Evolutionary conservation across 2,113 vertebrate species (phyloP).

Genomic region (Benitochromis conjunctus): DNA sequence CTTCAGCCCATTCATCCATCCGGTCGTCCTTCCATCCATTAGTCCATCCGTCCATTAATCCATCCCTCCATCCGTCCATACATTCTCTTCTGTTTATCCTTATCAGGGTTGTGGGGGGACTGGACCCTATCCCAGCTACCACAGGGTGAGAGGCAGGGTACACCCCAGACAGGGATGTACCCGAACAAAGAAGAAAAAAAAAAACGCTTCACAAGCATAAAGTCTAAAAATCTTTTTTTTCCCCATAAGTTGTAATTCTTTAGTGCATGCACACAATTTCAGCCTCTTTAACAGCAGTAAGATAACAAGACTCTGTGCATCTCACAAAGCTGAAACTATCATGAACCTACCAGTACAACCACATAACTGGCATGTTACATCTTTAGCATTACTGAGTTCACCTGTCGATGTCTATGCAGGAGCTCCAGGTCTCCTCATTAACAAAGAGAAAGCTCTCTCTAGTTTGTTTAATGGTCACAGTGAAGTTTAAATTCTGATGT

Average conservation of each 20-base stretch:
- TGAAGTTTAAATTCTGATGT: not conserved
- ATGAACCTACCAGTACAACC: not conserved
- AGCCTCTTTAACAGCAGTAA: not conserved
- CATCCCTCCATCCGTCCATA: accelerated
- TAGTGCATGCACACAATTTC: accelerated
- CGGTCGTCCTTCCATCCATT: accelerated
- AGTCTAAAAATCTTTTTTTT: not conserved
- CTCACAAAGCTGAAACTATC: not conserved
- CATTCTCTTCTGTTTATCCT: too few species aligned
- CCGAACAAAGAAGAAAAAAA: too few species aligned
- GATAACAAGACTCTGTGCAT: not conserved
- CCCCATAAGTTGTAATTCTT: not conserved
- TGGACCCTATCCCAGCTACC: too few species aligned
- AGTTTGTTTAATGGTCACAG: not conserved
- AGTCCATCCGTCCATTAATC: accelerated
- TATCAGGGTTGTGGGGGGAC: too few species aligned
- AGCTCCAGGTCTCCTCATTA: not conserved
- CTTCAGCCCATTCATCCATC: accelerated
- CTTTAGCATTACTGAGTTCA: not conserved
- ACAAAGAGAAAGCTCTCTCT: not conserved
- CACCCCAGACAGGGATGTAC: too few species aligned
- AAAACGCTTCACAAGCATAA: too few species aligned
- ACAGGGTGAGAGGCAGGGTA: too few species aligned
- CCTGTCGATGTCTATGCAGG: not conserved
- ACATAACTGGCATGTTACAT: not conserved